phyloP scores from a whole-genome alignment of 2,888 invertebrate genomes.

The Cantharis nigra region DNA sequence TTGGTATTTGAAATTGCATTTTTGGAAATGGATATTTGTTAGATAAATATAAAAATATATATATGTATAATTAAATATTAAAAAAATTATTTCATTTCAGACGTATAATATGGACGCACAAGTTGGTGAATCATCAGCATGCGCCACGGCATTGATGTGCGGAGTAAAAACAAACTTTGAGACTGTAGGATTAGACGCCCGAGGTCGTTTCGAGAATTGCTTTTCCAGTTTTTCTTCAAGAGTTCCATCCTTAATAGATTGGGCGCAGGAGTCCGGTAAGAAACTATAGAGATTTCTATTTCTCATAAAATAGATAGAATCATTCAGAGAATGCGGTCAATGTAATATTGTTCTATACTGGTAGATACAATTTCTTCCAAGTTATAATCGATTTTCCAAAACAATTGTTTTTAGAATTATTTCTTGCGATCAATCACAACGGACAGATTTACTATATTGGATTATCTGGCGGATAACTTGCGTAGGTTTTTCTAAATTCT shows the following conservation, averaged over 20 bases:
- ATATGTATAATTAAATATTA: background rate
- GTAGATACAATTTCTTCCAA: background rate
- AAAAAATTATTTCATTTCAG: constrained; percentile 52
- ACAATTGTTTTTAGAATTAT: background rate
- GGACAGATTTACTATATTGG: background rate
- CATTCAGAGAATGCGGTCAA: background rate
- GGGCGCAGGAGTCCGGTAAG: constrained; percentile 65
- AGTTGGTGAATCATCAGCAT: constrained; percentile 70
- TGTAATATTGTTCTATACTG: background rate
- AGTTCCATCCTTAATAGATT: constrained; percentile 63
- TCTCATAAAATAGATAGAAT: background rate
- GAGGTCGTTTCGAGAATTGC: constrained; percentile 63
- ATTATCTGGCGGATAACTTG: background rate
- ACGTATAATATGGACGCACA: constrained; percentile 71
- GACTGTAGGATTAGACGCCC: constrained; percentile 64
- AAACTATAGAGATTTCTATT: constrained; percentile 5
- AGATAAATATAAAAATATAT: background rate
- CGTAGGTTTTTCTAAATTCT: background rate
- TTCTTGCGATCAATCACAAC: background rate
- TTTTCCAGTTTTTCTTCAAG: constrained; percentile 60
- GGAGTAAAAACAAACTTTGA: constrained; percentile 72
- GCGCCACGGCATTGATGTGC: constrained; percentile 68
- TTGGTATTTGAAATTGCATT: background rate
- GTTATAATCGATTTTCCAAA: background rate
- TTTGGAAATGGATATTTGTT: background rate